These are phyloP conservation scores for Timandra comae DNA, from an alignment of 2,888 invertebrate species.

Conservation along the genomic window DNA sequence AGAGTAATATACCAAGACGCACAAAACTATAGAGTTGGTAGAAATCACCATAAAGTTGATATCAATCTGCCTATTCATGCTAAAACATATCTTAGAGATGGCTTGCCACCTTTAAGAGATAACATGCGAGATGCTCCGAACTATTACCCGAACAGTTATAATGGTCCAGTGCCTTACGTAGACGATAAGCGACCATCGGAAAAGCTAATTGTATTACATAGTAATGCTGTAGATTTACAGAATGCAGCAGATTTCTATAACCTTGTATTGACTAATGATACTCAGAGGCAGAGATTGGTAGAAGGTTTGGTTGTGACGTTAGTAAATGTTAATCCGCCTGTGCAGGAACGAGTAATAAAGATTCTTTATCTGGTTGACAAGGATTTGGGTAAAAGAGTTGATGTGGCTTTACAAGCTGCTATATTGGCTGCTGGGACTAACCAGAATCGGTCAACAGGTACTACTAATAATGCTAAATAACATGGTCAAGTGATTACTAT, in stretches of 20 bases:
- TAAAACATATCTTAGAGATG: slow-evolving; percentile 76
- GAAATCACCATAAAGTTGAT: not conserved
- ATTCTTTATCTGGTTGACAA: slow-evolving; percentile 7
- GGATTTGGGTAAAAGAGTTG: slow-evolving; percentile 8
- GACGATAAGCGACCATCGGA: slow-evolving; percentile 60
- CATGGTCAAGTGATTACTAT: too few relatives aligned
- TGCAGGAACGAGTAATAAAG: slow-evolving; percentile 8
- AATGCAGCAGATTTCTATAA: not conserved
- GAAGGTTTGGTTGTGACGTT: slow-evolving; percentile 5
- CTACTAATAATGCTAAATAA: too few relatives aligned
- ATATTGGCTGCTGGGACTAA: not conserved
- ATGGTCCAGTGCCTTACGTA: slow-evolving; percentile 82
- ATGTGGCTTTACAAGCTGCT: slow-evolving; percentile 2
- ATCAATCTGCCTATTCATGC: not conserved
- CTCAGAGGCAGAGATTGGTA: slow-evolving; percentile 8
- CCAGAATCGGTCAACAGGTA: too few relatives aligned
- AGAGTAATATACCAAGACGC: not conserved
- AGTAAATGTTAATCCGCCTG: slow-evolving; percentile 7
- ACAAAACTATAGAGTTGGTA: not conserved
- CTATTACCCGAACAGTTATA: slow-evolving; percentile 94
- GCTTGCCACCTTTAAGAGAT: slow-evolving; percentile 80
- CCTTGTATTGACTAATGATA: slow-evolving; percentile 1
- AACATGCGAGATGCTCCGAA: slow-evolving; percentile 91
- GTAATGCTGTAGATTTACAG: not conserved
- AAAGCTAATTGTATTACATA: not conserved